phyloP scores from a whole-genome alignment of 2,797 vertebrate species.

The Poecilia picta region DNA sequence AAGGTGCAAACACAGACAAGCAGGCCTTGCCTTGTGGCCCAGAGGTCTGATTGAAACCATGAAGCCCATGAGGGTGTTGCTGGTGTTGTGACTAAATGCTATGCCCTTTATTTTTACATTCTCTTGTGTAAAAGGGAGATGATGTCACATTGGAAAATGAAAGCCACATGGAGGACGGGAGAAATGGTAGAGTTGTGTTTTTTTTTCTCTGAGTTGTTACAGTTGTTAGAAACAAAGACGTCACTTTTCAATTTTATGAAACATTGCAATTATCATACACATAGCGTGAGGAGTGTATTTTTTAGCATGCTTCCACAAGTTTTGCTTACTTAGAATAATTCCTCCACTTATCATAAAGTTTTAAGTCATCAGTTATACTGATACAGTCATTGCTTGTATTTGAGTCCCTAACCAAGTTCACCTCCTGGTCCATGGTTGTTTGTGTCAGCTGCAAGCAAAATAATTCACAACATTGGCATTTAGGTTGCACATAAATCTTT shows the following conservation, averaged over 20 bases:
- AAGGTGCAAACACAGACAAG: conserved; percentile 24
- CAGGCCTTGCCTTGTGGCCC: conserved; percentile 22
- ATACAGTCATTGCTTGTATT: background rate
- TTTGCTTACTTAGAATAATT: background rate
- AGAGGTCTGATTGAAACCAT: conserved; percentile 12
- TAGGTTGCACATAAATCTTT: too few species aligned
- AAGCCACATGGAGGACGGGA: conserved; percentile 64
- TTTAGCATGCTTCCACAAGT: background rate
- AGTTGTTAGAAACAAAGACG: background rate
- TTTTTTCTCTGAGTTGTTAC: background rate
- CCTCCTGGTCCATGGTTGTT: too few species aligned
- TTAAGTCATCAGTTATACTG: background rate
- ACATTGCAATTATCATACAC: background rate
- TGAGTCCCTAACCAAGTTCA: background rate
- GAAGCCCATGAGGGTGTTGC: conserved; percentile 21
- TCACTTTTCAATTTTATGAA: background rate
- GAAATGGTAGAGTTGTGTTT: background rate
- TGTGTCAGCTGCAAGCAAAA: too few species aligned
- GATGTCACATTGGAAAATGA: conserved; percentile 67
- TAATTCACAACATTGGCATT: too few species aligned
- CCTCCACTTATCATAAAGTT: background rate
- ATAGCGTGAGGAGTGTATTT: background rate
- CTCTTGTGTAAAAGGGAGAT: conserved; percentile 32
- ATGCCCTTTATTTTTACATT: conserved; percentile 37
- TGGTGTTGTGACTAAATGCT: conserved; percentile 51